Percentiles rank a stretch among this genome's conserved stretches.
phyloP scores from a whole-genome alignment of 2,888 invertebrate species.

The Plemyria rubiginata region DNA sequence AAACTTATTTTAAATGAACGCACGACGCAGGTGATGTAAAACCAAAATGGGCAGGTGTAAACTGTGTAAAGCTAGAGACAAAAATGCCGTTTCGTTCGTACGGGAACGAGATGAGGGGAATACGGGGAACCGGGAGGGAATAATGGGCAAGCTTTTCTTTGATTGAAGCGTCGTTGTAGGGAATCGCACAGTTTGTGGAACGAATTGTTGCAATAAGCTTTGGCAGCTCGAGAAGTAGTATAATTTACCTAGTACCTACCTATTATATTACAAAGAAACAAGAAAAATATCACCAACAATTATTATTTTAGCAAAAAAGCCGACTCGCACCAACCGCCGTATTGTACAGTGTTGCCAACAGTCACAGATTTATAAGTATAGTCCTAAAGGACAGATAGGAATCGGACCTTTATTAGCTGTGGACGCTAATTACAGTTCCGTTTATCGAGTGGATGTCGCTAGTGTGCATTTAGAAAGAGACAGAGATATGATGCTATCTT shows the following conservation, averaged over 20 bases:
- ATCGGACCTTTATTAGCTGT: too few relatives aligned
- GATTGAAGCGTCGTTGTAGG: constrained; percentile 27
- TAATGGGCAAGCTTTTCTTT: constrained; percentile 28
- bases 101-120: constrained; percentile 22
- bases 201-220: constrained; percentile 25
- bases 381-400: too few relatives aligned
- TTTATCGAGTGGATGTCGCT: too few relatives aligned
- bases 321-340: constrained; percentile 27
- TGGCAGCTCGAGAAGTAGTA: constrained; percentile 7
- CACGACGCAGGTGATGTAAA: neutral
- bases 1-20: neutral
- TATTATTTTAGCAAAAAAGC: constrained; percentile 27
- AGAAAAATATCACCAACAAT: constrained; percentile 4
- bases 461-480: too few relatives aligned
- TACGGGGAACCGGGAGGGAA: constrained; percentile 18
- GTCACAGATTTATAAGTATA: too few relatives aligned
- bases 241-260: constrained; percentile 7
- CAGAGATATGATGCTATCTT: too few relatives aligned
- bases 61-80: constrained; percentile 26
- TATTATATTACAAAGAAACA: neutral
- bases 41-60: constrained; percentile 32
- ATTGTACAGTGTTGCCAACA: neutral
- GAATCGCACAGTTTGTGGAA: neutral
- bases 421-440: too few relatives aligned
- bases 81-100: constrained; percentile 24